A percentile compares a stretch with the other conserved stretches of the same genome.
phyloP scores from a whole-genome alignment of 2,888 invertebrate genomes.

The Chymomyza caudatula region DNA sequence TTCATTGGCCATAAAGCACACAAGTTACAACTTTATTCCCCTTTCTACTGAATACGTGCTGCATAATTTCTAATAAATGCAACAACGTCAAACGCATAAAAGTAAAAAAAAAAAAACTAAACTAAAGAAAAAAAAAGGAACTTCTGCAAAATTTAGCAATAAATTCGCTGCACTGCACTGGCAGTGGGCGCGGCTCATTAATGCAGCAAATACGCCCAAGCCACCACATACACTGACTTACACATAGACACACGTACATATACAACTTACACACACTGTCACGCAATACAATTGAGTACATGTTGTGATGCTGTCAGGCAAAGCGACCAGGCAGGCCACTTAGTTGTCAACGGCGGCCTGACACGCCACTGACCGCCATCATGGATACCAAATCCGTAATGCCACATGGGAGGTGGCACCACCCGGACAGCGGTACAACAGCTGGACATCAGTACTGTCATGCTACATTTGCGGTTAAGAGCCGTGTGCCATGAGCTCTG shows the following conservation, averaged over 20 bases:
- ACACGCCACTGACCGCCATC: conserved; percentile 12
- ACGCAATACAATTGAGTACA: conserved; percentile 48
- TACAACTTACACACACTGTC: conserved; percentile 21
- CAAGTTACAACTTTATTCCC: neutral
- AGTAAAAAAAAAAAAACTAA: conserved; percentile 1
- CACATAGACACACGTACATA: conserved; percentile 2
- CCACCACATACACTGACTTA: neutral
- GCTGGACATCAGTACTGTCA: neutral
- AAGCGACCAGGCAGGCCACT: conserved; percentile 28
- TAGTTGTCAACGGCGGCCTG: conserved; percentile 21
- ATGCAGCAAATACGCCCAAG: conserved; percentile 27
- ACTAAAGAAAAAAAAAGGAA: neutral
- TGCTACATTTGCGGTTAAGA: neutral
- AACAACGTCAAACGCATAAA: conserved; percentile 30
- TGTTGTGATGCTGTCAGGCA: conserved; percentile 29
- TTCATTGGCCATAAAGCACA: neutral
- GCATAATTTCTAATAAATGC: conserved; percentile 31
- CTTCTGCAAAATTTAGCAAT: conserved; percentile 40
- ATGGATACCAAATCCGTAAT: conserved; percentile 33
- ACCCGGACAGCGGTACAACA: neutral
- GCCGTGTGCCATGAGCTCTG: neutral
- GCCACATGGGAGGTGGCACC: conserved; percentile 20
- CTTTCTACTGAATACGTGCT: conserved; percentile 29
- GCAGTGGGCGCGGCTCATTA: conserved; percentile 51
- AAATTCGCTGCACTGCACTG: conserved; percentile 33